Percentiles rank a stretch among this genome's conserved stretches.
Evolutionary conservation across 2,888 invertebrate species (phyloP).

Genomic region (Leucophenga montana): DNA sequence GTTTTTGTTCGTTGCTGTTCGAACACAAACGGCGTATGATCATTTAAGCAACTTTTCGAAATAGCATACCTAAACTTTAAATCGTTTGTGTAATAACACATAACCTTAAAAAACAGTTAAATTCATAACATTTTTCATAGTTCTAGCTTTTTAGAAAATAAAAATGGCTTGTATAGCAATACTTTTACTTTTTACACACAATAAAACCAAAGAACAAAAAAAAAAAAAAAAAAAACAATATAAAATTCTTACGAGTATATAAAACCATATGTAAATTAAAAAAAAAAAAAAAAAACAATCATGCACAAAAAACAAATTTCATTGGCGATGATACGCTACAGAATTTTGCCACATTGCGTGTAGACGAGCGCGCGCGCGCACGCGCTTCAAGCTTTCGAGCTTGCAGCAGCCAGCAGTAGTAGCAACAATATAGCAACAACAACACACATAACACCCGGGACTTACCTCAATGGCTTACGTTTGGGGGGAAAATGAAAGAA

Average conservation of each 20-base stretch:
- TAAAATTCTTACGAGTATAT: conserved; percentile 14
- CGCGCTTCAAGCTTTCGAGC: neutral
- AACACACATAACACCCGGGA: conserved; percentile 53
- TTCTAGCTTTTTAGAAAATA: conserved; percentile 10
- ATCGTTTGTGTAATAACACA: neutral
- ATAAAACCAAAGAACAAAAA: conserved; percentile 2
- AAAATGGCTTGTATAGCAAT: conserved; percentile 12
- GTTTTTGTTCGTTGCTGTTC: conserved; percentile 6
- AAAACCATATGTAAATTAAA: neutral
- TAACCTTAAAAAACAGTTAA: conserved; percentile 20
- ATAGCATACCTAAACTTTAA: neutral
- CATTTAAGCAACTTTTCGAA: conserved; percentile 61
- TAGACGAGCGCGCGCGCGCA: too few species aligned
- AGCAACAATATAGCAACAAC: conserved; percentile 12
- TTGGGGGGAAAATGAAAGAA: too few species aligned
- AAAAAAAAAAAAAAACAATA: neutral
- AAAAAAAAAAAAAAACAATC: conserved; percentile 45
- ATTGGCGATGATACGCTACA: conserved; percentile 38
- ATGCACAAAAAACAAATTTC: conserved; percentile 57
- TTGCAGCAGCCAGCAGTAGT: conserved; percentile 35
- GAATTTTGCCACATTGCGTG: conserved; percentile 24
- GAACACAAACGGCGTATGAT: conserved; percentile 65
- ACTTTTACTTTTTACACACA: conserved; percentile 4
- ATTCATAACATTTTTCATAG: neutral
- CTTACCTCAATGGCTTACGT: conserved; percentile 49